Base-by-base conservation (phyloP, 2,113 vertebrate species). In the Mustela nigripes region DNA sequence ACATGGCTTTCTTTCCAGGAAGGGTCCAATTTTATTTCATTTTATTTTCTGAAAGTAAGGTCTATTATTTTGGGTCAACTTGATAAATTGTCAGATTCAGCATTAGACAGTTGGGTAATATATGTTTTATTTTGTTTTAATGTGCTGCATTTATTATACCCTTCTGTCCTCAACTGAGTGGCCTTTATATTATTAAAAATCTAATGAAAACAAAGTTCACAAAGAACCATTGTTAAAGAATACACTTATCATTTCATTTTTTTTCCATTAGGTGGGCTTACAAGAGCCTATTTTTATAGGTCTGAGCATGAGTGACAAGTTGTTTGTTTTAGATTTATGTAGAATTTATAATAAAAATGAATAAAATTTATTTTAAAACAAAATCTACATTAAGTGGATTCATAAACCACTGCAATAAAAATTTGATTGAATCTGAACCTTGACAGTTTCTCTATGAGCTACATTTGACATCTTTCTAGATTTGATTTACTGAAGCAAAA, bases 141-240 rank as follows among this genome's bases (percentile, higher is more conserved):
- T 96, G 91, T 97, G 73, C 94, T 89, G 58, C 94, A 96, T 96
- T 98, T 97, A 97, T 95, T 98, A 97, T 96, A 89, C 45, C 85
- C 39, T 67, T 95, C 91, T 96, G 82, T 97, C 93, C 82, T 97
- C 94, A 97, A 98, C 95, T 82, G 89, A 98, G 93, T 91, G 85
- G 76, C n/a, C 82, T 83, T 97, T 97, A 97, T 95, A 96, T 97
- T 98, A 98, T 98, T 98, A 96, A 97, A 98, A 98, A 89, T 95
- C 73, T 89, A 97, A 97, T 95, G 89, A 92, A 98, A 98, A 97
- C 89, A 96, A 96, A 86, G 78, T 91, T 86, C 91, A 98, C 97
- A 98, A 98, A 97, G 96, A 92, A 69, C 85, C 73, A 97, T 97
- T 98, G 98, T 97, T 91, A 97, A 86, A 97, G 91, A 95, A 91